Evolutionary conservation across 1,140 invertebrate species (phyloP).

Genomic region (Bombus turneri): DNA sequence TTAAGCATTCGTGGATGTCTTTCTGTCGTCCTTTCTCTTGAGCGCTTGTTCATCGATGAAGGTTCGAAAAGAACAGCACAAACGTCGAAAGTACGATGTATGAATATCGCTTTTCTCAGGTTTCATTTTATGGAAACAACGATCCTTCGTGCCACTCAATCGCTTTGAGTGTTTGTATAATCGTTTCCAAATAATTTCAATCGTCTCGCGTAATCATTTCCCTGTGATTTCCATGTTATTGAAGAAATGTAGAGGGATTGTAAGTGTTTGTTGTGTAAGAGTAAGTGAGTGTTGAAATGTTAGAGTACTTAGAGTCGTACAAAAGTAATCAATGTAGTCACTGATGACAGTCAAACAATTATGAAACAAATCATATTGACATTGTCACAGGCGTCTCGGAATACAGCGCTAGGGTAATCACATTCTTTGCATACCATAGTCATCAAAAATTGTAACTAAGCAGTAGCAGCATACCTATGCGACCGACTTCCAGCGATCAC

Average conservation of each 20-base stretch:
- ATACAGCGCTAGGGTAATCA: no score
- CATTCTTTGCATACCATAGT: no score
- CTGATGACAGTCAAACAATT: background rate
- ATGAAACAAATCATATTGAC: background rate
- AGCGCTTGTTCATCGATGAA: slow-evolving; percentile 9
- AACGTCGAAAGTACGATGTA: background rate
- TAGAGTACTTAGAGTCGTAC: no score
- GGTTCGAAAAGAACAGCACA: background rate
- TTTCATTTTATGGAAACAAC: background rate
- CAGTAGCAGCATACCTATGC: no score
- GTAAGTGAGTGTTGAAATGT: no score
- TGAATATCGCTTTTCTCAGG: background rate
- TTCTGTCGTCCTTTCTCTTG: slow-evolving; percentile 39
- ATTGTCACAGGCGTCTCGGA: no score
- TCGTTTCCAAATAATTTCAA: background rate
- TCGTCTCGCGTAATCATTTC: background rate
- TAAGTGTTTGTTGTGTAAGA: background rate
- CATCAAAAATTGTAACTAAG: no score
- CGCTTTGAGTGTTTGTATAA: background rate
- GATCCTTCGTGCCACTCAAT: background rate
- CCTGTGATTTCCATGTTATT: background rate
- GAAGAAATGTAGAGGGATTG: background rate
- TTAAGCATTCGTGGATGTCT: slow-evolving; percentile 10
- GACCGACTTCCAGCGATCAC: no score
- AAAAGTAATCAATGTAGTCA: no score